phyloP scores from a whole-genome alignment of 2,797 vertebrate species.

The Microcaecilia unicolor region DNA sequence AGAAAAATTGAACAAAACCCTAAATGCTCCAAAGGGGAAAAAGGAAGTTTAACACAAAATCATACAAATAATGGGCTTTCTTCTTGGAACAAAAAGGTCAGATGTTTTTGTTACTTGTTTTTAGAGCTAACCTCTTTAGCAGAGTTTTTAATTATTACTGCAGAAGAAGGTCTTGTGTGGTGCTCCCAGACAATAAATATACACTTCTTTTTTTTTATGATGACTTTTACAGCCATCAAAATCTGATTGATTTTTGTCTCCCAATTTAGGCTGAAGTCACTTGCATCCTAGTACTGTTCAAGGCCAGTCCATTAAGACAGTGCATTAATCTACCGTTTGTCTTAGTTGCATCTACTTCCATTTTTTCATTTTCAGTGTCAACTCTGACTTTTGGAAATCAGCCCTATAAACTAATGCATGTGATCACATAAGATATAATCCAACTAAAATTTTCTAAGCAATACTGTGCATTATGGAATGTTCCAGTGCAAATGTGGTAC shows the following conservation, averaged over 20 bases:
- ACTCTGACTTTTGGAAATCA: constrained; percentile 4
- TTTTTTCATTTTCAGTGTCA: constrained; percentile 15
- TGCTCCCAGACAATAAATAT: constrained; percentile 15
- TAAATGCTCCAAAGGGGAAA: background rate
- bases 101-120: constrained; percentile 9
- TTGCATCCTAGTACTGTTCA: constrained; percentile 11
- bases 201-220: constrained; percentile 21
- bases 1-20: background rate
- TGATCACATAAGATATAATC: constrained; percentile 14
- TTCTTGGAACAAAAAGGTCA: constrained; percentile 22
- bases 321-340: constrained; percentile 14
- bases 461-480: background rate
- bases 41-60: constrained; percentile 21
- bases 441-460: constrained; percentile 14
- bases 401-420: background rate
- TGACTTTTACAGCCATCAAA: constrained; percentile 20
- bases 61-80: constrained; percentile 25
- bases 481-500: background rate
- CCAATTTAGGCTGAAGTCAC: constrained; percentile 23
- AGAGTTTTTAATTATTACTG: constrained; percentile 23
- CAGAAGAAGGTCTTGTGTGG: constrained; percentile 3
- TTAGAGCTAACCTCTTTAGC: constrained; percentile 12
- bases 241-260: constrained; percentile 21
- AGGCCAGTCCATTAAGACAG: constrained; percentile 27
- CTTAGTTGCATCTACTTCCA: background rate